Percentiles rank a stretch among this genome's conserved stretches.
These are phyloP conservation scores for Scaptomyza pallida DNA, from an alignment of 1,140 invertebrate species.

Conservation along the genomic window DNA sequence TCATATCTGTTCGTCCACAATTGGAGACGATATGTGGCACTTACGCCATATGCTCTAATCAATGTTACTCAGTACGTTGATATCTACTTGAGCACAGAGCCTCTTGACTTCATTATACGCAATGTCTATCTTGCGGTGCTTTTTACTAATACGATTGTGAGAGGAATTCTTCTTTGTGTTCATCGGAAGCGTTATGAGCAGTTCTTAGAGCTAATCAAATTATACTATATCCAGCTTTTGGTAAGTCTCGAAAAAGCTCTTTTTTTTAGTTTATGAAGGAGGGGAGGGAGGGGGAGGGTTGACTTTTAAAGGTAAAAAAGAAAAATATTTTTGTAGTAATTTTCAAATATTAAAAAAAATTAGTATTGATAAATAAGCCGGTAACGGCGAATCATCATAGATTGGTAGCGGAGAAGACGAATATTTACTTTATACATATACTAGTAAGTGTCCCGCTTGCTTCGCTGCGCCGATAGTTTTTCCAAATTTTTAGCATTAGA, in stretches of 20 bases:
- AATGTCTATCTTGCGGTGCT: slow-evolving; percentile 71
- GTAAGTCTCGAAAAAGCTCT: slow-evolving; percentile 9
- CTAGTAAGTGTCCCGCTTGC: too few species aligned
- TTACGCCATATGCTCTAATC: slow-evolving; percentile 60
- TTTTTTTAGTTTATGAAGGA: too few species aligned
- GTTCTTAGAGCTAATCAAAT: slow-evolving; percentile 47
- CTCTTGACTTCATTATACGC: slow-evolving; percentile 69
- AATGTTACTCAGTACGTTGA: slow-evolving; percentile 73
- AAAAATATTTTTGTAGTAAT: too few species aligned
- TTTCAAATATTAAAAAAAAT: too few species aligned
- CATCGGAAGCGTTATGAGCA: slow-evolving; percentile 59
- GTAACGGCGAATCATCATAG: too few species aligned
- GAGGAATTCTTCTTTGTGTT: slow-evolving; percentile 58
- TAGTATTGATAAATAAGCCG: too few species aligned
- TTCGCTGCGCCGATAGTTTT: too few species aligned
- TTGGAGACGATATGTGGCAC: slow-evolving; percentile 70
- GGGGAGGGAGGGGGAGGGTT: too few species aligned
- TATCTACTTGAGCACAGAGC: slow-evolving; percentile 68
- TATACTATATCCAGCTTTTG: slow-evolving; percentile 13
- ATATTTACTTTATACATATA: too few species aligned
- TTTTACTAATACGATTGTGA: slow-evolving; percentile 65
- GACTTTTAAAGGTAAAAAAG: too few species aligned
- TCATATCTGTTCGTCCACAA: slow-evolving; percentile 74
- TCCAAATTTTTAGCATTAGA: too few species aligned
- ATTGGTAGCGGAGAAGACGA: too few species aligned